Evolutionary conservation across 1,140 invertebrate species (phyloP).

Genomic region (Trachymyrmex cornetzi): DNA sequence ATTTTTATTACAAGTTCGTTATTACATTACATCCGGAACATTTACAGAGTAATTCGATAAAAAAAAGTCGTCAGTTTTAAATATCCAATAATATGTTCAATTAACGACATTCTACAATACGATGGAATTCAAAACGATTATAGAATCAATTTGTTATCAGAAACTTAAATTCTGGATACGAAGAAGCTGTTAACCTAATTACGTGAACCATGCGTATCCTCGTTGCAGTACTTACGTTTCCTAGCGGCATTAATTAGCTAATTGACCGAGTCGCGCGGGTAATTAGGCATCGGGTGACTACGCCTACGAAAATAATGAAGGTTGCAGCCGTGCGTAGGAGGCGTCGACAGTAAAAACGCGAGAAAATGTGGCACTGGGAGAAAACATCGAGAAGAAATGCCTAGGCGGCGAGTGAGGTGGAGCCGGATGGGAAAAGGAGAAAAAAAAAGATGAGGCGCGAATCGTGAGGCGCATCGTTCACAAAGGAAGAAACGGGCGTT

Average conservation of each 20-base stretch:
- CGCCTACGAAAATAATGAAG: conserved; percentile 67
- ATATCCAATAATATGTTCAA: conserved; percentile 1
- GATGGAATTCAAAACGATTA: not conserved
- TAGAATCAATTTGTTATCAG: conserved; percentile 4
- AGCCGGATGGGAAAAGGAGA: not conserved
- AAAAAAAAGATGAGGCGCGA: conserved; percentile 40
- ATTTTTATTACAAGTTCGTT: not conserved
- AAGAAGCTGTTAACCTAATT: conserved; percentile 68
- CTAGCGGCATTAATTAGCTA: conserved; percentile 77
- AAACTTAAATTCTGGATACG: conserved; percentile 14
- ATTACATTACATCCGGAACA: not conserved
- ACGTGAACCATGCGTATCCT: conserved; percentile 19
- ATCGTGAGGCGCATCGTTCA: conserved; percentile 37
- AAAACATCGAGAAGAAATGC: conserved; percentile 33
- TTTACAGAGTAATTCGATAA: not conserved
- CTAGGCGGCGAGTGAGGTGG: not conserved
- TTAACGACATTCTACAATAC: not conserved
- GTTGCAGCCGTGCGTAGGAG: conserved; percentile 56
- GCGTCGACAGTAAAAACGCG: conserved; percentile 29
- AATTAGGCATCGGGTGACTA: conserved; percentile 68
- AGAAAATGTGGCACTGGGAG: conserved; percentile 35
- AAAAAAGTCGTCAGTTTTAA: not conserved
- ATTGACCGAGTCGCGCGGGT: conserved; percentile 73
- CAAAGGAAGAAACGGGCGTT: conserved; percentile 20
- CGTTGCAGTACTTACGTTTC: conserved; percentile 60